Base-by-base conservation (phyloP, 2,113 vertebrate species). In the Campylorhamphus procurvoides region DNA sequence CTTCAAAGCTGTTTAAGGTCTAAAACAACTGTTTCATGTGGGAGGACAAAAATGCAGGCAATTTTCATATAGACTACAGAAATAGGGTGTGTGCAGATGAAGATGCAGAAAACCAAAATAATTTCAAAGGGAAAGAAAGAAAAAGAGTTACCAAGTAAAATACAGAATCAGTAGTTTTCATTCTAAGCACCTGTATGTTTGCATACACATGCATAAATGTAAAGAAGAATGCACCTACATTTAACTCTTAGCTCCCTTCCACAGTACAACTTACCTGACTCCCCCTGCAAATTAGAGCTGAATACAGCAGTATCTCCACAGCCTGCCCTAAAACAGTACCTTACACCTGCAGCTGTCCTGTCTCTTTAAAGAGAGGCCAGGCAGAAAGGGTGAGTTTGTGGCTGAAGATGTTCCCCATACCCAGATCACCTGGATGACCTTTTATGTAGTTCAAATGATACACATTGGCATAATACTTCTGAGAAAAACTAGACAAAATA, bases 1-100 rank as follows among this genome's bases (percentile, higher is more conserved):
- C n/a, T 77, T 88, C 85, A 76, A 91, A 90, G 67, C 63, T 88
- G 33, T 59, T 49, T 56, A 40, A 11, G 25, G 20, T 24, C 47
- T 69, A 80, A n/a, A 50, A 39, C 23, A 89, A 76, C 33, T 23
- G 17, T 66, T 90, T 73, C 59, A 88, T 40, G 40, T 28, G 75
- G 86, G 18, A 85, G 29, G 59, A 62, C 17, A 87, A 84, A 93
- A 94, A 79, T 37, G 24, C 25, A 94, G 44, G 19, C 29, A 69
- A 84, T 69, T 89, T 87, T 84, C 58, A 72, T 5, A 46, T 0
- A 52, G 40, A 71, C 19, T 84, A 73, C 18, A 91, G 22, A 92
- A 53, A 56, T 4, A 42, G 17, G 18, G 20, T 15, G 5, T 42
- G 10, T 42, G 39, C 50, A 83, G 35, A 58, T 60, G 5, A 89